phyloP scores from a whole-genome alignment of 2,888 invertebrate genomes.

The Sepiola atlantica region DNA sequence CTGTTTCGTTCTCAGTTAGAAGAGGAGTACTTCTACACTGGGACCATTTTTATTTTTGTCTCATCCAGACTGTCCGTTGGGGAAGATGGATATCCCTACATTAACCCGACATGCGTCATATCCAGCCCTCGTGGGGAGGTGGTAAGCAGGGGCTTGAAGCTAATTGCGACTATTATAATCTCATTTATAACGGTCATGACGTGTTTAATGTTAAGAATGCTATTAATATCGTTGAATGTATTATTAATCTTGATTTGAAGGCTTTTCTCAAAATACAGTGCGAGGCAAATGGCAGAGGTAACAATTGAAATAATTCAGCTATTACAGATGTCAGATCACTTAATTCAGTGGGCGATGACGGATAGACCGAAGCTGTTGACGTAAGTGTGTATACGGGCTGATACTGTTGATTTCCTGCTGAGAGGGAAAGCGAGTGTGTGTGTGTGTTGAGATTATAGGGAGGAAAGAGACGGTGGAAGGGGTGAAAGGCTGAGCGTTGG shows the following conservation, averaged over 20 bases:
- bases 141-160: background rate
- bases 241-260: background rate
- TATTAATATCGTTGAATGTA: background rate
- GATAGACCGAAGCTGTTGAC: background rate
- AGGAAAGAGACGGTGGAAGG: background rate
- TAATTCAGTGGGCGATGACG: background rate
- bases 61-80: no score
- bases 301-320: background rate
- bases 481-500: background rate
- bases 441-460: no score
- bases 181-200: background rate
- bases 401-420: background rate
- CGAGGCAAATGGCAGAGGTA: background rate
- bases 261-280: background rate
- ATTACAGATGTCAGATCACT: constrained; percentile 18
- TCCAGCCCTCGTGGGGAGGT: no score
- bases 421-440: background rate
- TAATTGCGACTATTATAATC: background rate
- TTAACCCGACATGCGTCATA: no score
- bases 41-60: no score
- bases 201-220: background rate
- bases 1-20: no score
- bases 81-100: no score
- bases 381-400: background rate
- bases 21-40: no score